Evolutionary conservation across 2,113 vertebrate species (phyloP), one percentile per base, ranked within the genome.

Genomic region (Dipodomys ordii): DNA sequence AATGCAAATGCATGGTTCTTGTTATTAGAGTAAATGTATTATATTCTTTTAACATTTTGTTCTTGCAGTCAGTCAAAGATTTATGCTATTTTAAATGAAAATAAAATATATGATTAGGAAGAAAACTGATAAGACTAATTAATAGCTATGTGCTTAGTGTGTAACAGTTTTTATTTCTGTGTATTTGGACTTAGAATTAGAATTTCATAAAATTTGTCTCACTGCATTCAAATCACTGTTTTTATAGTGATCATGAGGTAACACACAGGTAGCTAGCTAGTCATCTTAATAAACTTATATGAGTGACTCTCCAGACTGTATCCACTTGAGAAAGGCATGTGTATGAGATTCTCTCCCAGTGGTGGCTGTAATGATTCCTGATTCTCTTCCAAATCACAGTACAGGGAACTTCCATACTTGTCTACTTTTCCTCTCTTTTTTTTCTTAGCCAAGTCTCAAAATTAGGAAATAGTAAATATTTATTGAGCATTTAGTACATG

Each of bases 21-120:
- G 60, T 13, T 80, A 25, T 25, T 65, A 76, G 39, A 25, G 28
- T 76, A n/a, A 85, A 76, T 19, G 74, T 27, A 28, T 12, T 78
- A 32, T 90, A 20, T 53, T 82, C 62, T 57, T 57, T 57, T 49
- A 60, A 81, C 25, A 32, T 83, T 65, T 39, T 67, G 67, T 62
- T 90, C 9, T 81, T 60, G 49, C 7, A 49, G 80, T 74, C 83
- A 35, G 39, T 10, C 20, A 87, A 65, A 73, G 65, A n/a, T 92
- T 11, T 86, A 18, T 44, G 44, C 85, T 62, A 81, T 53, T 83
- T 53, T 83, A 71, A 88, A 57, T 53, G 49, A 84, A 94, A 77
- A 84, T 57, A 12, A 85, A 3, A 15, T 13, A 68, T 71, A 76
- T 44, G 15, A 35, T 20, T 62, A 13, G n/a, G 6, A 91, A 22